phyloP scores from a whole-genome alignment of 2,797 vertebrate genomes.

The Oreortyx pictus region DNA sequence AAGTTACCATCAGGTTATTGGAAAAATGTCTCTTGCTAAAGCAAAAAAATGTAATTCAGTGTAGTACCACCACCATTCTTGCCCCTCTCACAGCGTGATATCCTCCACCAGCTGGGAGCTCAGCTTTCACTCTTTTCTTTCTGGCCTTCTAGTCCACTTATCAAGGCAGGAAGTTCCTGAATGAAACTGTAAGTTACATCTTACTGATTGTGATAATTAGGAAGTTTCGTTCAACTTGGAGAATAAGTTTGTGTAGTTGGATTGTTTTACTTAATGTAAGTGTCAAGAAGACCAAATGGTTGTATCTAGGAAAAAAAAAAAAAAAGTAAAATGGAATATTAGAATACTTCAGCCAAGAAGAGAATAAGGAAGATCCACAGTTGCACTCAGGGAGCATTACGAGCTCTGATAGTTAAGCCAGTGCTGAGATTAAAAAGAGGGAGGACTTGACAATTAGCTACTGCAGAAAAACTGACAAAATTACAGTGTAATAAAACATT shows the following conservation, averaged over 20 bases:
- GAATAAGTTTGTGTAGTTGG: background rate
- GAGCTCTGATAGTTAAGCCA: background rate
- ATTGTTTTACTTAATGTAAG: background rate
- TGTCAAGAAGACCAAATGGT: background rate
- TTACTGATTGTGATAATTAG: background rate
- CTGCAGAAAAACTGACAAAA: background rate
- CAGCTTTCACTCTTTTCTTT: background rate
- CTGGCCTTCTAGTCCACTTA: background rate
- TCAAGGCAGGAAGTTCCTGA: background rate
- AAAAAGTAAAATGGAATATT: background rate
- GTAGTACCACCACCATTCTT: background rate
- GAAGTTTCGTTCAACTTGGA: background rate
- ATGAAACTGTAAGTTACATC: background rate
- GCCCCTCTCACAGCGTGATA: background rate
- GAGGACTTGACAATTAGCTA: background rate
- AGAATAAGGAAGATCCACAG: background rate
- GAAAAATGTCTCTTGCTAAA: background rate
- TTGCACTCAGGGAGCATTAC: background rate
- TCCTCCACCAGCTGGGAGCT: background rate
- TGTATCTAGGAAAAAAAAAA: background rate
- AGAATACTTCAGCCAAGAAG: background rate
- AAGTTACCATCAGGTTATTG: too few species aligned
- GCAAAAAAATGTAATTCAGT: background rate
- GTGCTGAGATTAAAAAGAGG: background rate
- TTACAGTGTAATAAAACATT: conserved; percentile 10